Base-by-base conservation (phyloP, 2,797 vertebrate genomes). In the Astyanax mexicanus region DNA sequence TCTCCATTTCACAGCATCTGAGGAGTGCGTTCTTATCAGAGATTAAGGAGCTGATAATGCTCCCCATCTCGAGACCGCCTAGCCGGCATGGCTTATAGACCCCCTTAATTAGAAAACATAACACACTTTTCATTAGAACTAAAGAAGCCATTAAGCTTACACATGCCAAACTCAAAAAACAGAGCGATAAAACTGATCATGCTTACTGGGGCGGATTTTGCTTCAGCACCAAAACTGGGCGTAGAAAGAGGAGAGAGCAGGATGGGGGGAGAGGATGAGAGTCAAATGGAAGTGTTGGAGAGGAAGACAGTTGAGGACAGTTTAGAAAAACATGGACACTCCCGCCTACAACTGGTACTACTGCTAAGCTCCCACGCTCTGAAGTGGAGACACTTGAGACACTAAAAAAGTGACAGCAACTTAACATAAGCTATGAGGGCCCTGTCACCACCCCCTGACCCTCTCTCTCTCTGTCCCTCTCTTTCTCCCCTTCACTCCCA, bases 321-420 rank as follows among this genome's bases (percentile, higher is more conserved):
- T 32, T 32, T 32, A 32, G 32, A 32, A 32, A 2, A 85, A 90
- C 87, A 88, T 88, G 83, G 88, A 90, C 89, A 74, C 74, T 83
- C 88, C 86, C 81, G 80, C 87, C 85, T 81, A 78, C 83, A 84
- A 69, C 72, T 83, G 74, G 80, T 58, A 78, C 67, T 67, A 54
- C 19, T 80, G 83, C 88, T 92, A 94, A 94, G 90, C 92, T 92
- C 86, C 85, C 82, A 86, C 49, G 85, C 83, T 91, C 87, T 93
- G 89, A 92, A 94, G 91, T 92, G 91, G 89, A 88, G 89, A 91
- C 91, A 91, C 91, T 92, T 90, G 90, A 93, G 90, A 93, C 90
- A 88, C 88, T 90, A 90, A 91, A 90, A 91, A 91, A 92, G 90
- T 93, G 92, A 92, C 92, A 92, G 91, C 91, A 92, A 92, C 90